These are phyloP conservation scores for Helostoma temminkii DNA, from an alignment of 2,797 vertebrate species.

Conservation along the genomic window DNA sequence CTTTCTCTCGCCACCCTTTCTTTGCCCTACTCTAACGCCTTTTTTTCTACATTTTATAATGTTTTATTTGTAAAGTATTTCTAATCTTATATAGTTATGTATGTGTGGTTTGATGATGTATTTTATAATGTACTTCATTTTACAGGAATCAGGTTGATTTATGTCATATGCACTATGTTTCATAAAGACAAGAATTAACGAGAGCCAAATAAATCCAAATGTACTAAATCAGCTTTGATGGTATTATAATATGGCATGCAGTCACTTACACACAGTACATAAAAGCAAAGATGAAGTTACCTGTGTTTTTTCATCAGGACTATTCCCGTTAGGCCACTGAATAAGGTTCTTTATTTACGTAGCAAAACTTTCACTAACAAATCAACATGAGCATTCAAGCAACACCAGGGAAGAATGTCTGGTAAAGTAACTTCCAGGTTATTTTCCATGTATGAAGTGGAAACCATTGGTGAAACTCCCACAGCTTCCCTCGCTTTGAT, in stretches of 20 bases:
- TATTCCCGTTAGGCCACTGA: neutral
- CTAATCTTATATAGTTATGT: slow-evolving; percentile 54
- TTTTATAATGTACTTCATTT: slow-evolving; percentile 71
- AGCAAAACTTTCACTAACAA: neutral
- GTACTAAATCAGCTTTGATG: slow-evolving; percentile 11
- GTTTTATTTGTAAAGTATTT: slow-evolving; percentile 62
- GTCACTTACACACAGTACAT: neutral
- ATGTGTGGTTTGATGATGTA: slow-evolving; percentile 46
- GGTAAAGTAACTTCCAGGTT: slow-evolving; percentile 30
- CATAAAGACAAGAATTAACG: slow-evolving; percentile 53
- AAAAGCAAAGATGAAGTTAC: slow-evolving; percentile 3
- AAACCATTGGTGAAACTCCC: slow-evolving; percentile 16
- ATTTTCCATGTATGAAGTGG: slow-evolving; percentile 17
- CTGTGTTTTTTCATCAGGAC: neutral
- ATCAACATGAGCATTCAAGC: neutral
- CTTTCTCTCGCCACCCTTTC: slow-evolving; percentile 7
- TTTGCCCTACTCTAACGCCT: slow-evolving; percentile 44
- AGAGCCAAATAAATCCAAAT: slow-evolving; percentile 68
- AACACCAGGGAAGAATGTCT: slow-evolving; percentile 3
- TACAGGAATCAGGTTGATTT: slow-evolving; percentile 61
- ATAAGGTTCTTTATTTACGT: neutral
- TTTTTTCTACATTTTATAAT: slow-evolving; percentile 59
- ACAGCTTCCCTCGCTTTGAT: slow-evolving; percentile 32
- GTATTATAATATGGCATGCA: slow-evolving; percentile 1
- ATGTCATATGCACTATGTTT: slow-evolving; percentile 69